Evolutionary conservation across 2,888 invertebrate species (phyloP).

Genomic region (Macaria notata): DNA sequence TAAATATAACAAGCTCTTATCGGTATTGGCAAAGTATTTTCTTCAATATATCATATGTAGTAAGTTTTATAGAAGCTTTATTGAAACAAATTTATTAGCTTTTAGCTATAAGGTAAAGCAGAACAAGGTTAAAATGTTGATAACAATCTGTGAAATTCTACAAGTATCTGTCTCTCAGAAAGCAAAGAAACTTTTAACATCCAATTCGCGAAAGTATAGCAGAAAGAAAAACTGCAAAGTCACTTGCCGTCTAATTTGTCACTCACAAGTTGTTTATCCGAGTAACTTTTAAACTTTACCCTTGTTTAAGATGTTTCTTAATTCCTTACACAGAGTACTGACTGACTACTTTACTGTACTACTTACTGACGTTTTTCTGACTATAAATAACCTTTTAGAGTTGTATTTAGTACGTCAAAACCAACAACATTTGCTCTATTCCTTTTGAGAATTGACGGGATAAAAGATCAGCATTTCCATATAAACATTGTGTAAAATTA

Average conservation of each 20-base stretch:
- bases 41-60: not conserved
- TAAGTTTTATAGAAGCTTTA: constrained; percentile 1
- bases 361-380: no score
- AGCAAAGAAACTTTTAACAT: not conserved
- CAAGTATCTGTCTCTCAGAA: not conserved
- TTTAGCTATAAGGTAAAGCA: no score
- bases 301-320: not conserved
- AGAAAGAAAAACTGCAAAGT: constrained; percentile 2
- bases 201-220: not conserved
- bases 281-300: not conserved
- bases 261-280: constrained; percentile 1
- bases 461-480: no score
- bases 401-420: no score
- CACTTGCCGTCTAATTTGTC: constrained; percentile 6
- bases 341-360: no score
- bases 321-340: not conserved
- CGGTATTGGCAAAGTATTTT: constrained; percentile 5
- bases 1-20: constrained; percentile 16
- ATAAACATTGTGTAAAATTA: no score
- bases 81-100: not conserved
- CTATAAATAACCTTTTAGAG: no score
- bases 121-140: no score
- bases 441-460: no score
- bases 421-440: no score
- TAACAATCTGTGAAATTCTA: no score